Evolutionary conservation across 2,888 invertebrate genomes (phyloP).

Genomic region (Macaria notata): DNA sequence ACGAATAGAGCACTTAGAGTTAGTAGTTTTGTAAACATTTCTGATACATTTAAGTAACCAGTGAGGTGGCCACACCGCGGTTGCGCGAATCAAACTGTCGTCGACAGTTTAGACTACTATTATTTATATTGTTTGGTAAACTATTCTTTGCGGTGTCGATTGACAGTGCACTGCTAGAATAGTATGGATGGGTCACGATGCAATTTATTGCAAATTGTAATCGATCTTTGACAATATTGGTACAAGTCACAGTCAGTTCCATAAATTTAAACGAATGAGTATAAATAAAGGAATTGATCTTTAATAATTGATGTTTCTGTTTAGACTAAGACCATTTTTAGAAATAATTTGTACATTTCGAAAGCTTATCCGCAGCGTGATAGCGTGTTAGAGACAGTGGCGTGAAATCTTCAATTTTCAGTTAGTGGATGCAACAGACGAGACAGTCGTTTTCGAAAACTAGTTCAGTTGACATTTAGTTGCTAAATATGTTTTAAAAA

Average conservation of each 20-base stretch:
- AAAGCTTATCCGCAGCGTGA: conserved; percentile 43
- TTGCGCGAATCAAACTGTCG: conserved; percentile 65
- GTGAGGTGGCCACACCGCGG: conserved; percentile 48
- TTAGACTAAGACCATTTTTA: no score
- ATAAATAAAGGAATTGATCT: no score
- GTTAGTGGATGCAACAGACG: conserved; percentile 33
- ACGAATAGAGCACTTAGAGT: conserved; percentile 40
- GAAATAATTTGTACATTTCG: no score
- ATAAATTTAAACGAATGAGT: no score
- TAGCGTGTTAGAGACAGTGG: conserved; percentile 36
- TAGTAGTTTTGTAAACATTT: conserved; percentile 39
- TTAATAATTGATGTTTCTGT: no score
- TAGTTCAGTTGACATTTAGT: no score
- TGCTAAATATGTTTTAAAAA: no score
- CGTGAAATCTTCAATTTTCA: conserved; percentile 51
- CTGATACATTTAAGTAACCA: conserved; percentile 36
- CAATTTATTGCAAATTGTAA: neutral
- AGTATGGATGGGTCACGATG: conserved; percentile 45
- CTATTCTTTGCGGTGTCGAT: conserved; percentile 60
- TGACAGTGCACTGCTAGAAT: conserved; percentile 45
- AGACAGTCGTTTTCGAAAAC: conserved; percentile 19
- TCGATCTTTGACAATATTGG: no score
- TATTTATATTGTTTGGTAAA: conserved; percentile 80
- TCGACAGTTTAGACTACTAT: conserved; percentile 60
- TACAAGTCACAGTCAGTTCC: no score